Evolutionary conservation across 2,113 vertebrate species (phyloP).

Genomic region (Opisthocomus hoazin): DNA sequence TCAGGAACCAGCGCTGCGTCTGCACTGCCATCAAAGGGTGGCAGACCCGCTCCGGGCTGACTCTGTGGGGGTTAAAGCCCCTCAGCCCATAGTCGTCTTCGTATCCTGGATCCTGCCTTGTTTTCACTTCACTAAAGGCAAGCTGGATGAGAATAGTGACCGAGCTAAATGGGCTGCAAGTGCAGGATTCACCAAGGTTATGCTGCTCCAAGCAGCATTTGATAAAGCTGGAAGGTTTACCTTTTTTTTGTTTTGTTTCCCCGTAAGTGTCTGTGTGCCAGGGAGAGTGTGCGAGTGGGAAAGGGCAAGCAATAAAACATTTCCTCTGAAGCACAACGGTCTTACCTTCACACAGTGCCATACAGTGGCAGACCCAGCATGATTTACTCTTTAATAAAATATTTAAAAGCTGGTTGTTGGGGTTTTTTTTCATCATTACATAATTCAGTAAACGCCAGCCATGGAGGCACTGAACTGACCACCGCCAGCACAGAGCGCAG

Average conservation of each 20-base stretch:
- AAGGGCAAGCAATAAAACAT: neutral
- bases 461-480: neutral
- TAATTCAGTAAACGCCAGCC: neutral
- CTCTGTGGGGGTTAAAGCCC: rapidly evolving
- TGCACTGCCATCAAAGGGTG: neutral
- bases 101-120: too few relatives aligned
- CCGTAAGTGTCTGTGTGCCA: too few relatives aligned
- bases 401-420: neutral
- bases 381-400: neutral
- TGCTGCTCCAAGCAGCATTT: neutral
- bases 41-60: neutral
- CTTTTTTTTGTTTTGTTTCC: neutral
- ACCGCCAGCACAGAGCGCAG: rapidly evolving
- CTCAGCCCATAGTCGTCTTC: neutral
- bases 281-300: neutral
- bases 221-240: neutral
- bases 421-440: neutral
- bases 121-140: neutral
- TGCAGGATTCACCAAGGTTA: neutral
- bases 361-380: neutral
- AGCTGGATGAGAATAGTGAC: neutral
- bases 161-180: neutral
- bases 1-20: neutral
- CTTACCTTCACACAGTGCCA: neutral
- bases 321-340: neutral